Percentiles rank a stretch among this genome's conserved stretches.
Evolutionary conservation across 2,797 vertebrate genomes (phyloP).

Genomic region (Pteronotus mesoamericanus): DNA sequence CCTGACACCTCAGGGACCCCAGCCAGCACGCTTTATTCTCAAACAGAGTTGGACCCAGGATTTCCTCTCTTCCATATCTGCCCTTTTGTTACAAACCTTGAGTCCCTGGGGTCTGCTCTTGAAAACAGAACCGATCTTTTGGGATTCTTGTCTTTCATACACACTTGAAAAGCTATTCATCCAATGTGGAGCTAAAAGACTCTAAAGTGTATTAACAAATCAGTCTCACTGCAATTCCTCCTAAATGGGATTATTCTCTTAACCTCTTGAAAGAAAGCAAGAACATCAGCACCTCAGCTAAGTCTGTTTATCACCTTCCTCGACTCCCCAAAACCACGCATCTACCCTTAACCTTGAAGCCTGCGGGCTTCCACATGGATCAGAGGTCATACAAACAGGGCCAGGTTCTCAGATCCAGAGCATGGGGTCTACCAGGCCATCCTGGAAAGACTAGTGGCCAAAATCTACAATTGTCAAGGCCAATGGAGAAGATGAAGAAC

Average conservation of each 20-base stretch:
- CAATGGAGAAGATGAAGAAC: not conserved
- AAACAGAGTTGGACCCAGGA: not conserved
- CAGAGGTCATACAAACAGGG: not conserved
- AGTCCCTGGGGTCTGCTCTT: conserved; percentile 63
- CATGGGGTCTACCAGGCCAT: not conserved
- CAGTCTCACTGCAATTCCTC: not conserved
- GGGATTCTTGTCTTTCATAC: conserved; percentile 72
- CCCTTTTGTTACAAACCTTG: conserved; percentile 58
- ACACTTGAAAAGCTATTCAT: conserved; percentile 75
- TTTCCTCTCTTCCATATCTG: conserved; percentile 67
- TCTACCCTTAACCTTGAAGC: not conserved
- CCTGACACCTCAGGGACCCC: conserved; percentile 20
- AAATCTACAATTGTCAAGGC: not conserved
- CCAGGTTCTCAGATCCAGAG: not conserved
- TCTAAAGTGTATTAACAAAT: conserved; percentile 34
- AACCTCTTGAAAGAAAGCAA: not conserved
- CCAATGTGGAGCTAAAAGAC: conserved; percentile 61
- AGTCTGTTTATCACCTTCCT: not conserved
- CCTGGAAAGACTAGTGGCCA: not conserved
- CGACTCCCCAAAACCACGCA: not conserved
- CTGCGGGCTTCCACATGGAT: not conserved
- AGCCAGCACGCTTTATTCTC: conserved; percentile 45
- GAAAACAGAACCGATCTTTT: conserved; percentile 62
- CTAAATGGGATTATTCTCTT: conserved; percentile 6
- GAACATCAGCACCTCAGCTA: not conserved